These are phyloP conservation scores for Cromileptes altivelis DNA, from an alignment of 2,113 vertebrate species.

Conservation along the genomic window DNA sequence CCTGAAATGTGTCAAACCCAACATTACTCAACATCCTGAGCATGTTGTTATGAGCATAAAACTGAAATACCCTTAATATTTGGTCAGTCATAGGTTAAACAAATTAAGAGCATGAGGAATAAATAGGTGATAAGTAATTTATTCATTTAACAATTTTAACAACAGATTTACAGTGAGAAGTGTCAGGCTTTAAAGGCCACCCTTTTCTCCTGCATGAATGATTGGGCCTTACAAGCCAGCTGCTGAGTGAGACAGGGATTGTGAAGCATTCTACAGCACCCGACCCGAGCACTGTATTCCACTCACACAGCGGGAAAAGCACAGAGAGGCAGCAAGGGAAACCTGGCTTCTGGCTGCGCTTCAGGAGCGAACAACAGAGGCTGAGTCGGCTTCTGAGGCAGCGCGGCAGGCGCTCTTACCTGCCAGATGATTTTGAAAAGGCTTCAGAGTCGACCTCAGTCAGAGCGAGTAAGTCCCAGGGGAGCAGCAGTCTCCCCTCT, in stretches of 20 bases:
- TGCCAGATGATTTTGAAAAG: constrained; percentile 1
- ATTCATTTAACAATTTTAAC: no score
- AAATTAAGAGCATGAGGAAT: no score
- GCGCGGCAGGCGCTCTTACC: constrained; percentile 21
- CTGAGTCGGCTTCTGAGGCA: not conserved
- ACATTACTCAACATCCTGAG: no score
- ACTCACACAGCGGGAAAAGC: not conserved
- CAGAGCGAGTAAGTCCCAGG: constrained; percentile 16
- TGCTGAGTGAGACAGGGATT: not conserved
- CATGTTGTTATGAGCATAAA: no score
- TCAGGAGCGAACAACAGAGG: not conserved
- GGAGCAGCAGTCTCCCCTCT: constrained; percentile 38
- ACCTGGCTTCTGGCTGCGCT: not conserved
- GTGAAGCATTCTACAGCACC: no score
- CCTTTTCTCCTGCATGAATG: not conserved
- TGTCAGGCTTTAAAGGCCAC: not conserved
- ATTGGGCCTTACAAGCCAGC: not conserved
- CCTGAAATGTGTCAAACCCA: no score
- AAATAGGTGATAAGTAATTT: no score
- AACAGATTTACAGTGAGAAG: no score
- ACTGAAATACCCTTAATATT: no score
- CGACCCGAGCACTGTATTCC: not conserved
- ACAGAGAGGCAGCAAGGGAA: not conserved
- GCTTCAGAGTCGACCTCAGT: constrained; percentile 25
- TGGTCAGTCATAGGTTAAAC: no score